Percentiles rank a stretch among this genome's conserved stretches.
These are phyloP conservation scores for Ennomos fuscantarius DNA, from an alignment of 2,888 invertebrate species.

Conservation along the genomic window DNA sequence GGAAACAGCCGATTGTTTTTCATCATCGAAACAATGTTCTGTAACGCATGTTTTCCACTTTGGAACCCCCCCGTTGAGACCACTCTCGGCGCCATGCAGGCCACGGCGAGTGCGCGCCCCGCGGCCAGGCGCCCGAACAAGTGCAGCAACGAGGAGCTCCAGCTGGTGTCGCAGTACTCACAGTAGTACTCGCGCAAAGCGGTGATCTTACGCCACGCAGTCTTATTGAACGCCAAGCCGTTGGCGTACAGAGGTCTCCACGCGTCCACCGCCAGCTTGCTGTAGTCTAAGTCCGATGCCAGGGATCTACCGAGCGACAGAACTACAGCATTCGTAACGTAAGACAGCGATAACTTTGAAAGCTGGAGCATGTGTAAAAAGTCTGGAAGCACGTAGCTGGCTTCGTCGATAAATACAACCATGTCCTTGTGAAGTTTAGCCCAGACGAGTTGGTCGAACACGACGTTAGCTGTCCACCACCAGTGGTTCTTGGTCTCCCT, in stretches of 20 bases:
- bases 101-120: conserved; percentile 48
- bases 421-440: conserved; percentile 40
- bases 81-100: conserved; percentile 51
- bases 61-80: conserved; percentile 40
- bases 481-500: conserved; percentile 62
- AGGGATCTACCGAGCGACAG: conserved; percentile 53
- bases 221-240: conserved; percentile 59
- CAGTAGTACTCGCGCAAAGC: conserved; percentile 47
- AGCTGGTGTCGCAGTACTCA: conserved; percentile 56
- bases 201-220: conserved; percentile 51
- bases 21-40: conserved; percentile 21
- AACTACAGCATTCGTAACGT: conserved; percentile 46
- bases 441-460: conserved; percentile 50
- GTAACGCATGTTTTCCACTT: conserved; percentile 34
- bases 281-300: conserved; percentile 39
- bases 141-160: conserved; percentile 59
- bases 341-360: conserved; percentile 38
- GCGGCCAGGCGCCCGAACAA: conserved; percentile 42
- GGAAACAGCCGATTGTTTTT: conserved; percentile 44
- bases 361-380: conserved; percentile 52
- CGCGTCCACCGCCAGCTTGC: conserved; percentile 48
- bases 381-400: conserved; percentile 57
- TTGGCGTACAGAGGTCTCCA: conserved; percentile 56
- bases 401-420: conserved; percentile 58
- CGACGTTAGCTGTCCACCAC: conserved; percentile 63